Base-by-base conservation (phyloP, 2,113 vertebrate species). In the Glaucidium brasilianum region DNA sequence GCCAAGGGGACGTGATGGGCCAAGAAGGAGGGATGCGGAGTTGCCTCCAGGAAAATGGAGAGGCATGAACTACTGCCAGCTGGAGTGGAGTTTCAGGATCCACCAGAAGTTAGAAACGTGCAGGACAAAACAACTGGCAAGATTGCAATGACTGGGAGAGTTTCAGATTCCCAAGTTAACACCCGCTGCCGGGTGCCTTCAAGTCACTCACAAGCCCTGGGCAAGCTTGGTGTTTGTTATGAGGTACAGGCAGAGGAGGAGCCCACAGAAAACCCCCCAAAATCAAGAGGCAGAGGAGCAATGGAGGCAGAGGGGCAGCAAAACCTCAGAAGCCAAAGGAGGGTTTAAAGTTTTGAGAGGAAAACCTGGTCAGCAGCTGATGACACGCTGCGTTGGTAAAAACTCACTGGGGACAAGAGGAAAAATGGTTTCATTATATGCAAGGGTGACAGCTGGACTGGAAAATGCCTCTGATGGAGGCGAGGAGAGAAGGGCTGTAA, bases 161-260 rank as follows among this genome's bases (percentile, higher is more conserved):
- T 25, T 30, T 41, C 39, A 2, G 8, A 58, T 76, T 30, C 71
- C 56, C 26, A 14, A 19, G 5, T 56, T 15, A 63, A 39, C 18
- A 17, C 39, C 27, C 3, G 3, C 59, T 47, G 34, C 50, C 27
- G 4, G 21, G 18, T 21, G 11, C n/a, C 18, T 37, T 29, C 18
- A 23, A 69, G 29, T 39, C 37, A 29, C 29, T 62, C 4, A 0
- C 12, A 29, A 49, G 4, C 2, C 26, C 41, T 4, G 16, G 19
- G 25, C 0, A 5, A 32, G n/a, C 50, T 55, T 2, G 0, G 67
- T 15, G 15, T 45, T 45, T 45, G 43, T 45, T 45, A 49, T 6
- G 35, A 39, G 56, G 32, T 25, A 6, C 13, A 25, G 21, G 3
- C 25, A 22, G 17, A 29, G 27, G 26, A n/a, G 45, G 21, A 68